Base-by-base conservation (phyloP, 2,888 invertebrate species). In the Busseola fusca region DNA sequence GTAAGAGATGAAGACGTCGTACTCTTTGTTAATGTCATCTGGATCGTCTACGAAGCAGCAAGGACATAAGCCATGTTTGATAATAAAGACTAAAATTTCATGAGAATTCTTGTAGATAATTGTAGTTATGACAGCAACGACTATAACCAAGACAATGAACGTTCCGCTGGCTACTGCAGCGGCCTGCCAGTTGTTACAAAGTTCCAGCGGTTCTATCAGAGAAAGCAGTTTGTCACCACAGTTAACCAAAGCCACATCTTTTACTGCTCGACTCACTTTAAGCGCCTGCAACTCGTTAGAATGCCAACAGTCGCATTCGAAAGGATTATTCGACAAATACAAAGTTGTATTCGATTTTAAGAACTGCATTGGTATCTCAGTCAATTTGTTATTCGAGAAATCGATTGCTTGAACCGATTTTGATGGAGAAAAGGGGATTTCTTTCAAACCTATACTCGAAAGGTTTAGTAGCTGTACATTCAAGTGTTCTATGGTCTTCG, bases 161-260 rank as follows among this genome's bases (percentile, higher is more conserved):
- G 69, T 64, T 0, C 80, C 83, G 0, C 86, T 54, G 0, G 77
- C 82, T 0, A 66, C 87, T 0, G 79, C 48, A 0, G 83, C 68
- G 0, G 88, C 87, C 0, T 71, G 63, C 37, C 80, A 75, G 3
- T 76, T 80, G 0, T 80, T 79, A 64, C 92, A 92, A 4, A 91
- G 70, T 0, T 70, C 63, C 0, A 57, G 52, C 0, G 78, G 73
- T 10, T 84, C 85, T 0, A 86, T 57, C 3, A 42, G 2, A 0
- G 40, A 9, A 0, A 86, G 7, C 0, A 42, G 56, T 3, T 62
- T 56, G 3, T 65, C 72, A 0, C 84, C 86, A 27, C 73, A 74
- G 6, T 16, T 60, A 1, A 87, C 34, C 2, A n/a, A 30, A 0
- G 6, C 45, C 27, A 73, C 68, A 72, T 90, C 89, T 0, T 18